phyloP scores from a whole-genome alignment of 2,797 vertebrate genomes.

The Iguana delicatissima region DNA sequence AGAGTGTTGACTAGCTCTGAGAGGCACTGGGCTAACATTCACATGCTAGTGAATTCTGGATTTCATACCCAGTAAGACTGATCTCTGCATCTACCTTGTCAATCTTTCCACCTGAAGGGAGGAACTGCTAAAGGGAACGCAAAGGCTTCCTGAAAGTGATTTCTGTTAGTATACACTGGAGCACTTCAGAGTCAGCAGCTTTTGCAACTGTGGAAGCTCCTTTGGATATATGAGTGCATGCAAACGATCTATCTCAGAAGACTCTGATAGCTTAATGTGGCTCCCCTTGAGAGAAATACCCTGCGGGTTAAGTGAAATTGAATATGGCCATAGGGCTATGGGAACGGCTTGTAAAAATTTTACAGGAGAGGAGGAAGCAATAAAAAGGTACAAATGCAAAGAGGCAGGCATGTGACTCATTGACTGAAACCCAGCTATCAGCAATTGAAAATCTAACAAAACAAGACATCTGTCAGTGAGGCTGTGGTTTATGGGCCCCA shows the following conservation, averaged over 20 bases:
- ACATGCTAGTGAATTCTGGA: not conserved
- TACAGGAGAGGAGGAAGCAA: not conserved
- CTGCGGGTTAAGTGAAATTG: not conserved
- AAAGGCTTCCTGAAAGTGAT: conserved; percentile 21
- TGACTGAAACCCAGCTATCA: not conserved
- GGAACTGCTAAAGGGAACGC: not conserved
- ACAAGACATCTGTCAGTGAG: conserved; percentile 11
- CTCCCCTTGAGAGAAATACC: conserved; percentile 31
- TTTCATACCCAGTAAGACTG: not conserved
- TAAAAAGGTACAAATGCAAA: not conserved
- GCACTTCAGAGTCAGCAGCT: not conserved
- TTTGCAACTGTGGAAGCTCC: not conserved
- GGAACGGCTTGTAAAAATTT: conserved; percentile 34
- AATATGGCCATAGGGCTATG: not conserved
- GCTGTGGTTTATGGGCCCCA: not conserved
- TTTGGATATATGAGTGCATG: not conserved
- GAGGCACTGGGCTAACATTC: not conserved
- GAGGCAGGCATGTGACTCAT: not conserved
- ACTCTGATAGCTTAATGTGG: conserved; percentile 39
- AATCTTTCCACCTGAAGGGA: not conserved
- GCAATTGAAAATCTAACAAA: conserved; percentile 29
- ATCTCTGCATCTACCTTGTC: not conserved
- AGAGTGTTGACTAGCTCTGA: not conserved
- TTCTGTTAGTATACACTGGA: not conserved
- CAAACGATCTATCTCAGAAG: not conserved